These are phyloP conservation scores for Ophion ventricosus DNA, from an alignment of 2,888 invertebrate genomes.

Conservation along the genomic window DNA sequence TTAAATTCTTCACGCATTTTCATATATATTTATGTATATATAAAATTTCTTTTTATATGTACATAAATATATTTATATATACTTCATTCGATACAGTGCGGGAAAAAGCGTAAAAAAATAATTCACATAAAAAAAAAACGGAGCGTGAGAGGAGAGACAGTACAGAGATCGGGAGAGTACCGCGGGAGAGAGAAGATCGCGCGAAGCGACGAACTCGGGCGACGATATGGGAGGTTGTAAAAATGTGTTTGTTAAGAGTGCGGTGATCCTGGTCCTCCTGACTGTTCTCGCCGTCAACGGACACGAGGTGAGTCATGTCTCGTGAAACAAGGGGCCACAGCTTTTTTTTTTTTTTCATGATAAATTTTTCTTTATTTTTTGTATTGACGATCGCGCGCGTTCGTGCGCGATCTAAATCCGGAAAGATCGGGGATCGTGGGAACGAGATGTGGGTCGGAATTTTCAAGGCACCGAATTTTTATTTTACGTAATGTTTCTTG, in stretches of 20 bases:
- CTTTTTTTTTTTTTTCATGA: neutral
- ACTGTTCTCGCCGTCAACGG: conserved; percentile 64
- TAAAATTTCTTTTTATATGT: neutral
- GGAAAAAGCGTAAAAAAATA: neutral
- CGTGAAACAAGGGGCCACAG: neutral
- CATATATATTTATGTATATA: neutral
- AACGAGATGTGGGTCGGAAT: neutral
- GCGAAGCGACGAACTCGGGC: conserved; percentile 63
- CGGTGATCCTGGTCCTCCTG: conserved; percentile 69
- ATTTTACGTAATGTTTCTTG: neutral
- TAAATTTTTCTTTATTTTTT: neutral
- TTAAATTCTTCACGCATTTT: neutral
- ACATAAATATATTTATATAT: neutral
- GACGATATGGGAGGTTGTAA: conserved; percentile 62
- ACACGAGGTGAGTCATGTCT: conserved; percentile 71
- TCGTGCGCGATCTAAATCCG: neutral
- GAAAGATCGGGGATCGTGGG: neutral
- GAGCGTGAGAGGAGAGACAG: conserved; percentile 54
- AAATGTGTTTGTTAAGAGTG: conserved; percentile 72
- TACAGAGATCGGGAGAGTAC: conserved; percentile 37
- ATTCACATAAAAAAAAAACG: conserved; percentile 24
- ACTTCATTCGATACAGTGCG: conserved; percentile 8
- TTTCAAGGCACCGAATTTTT: neutral
- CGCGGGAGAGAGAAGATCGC: conserved; percentile 30
- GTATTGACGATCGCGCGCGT: neutral